phyloP scores from a whole-genome alignment of 2,888 invertebrate genomes.

The Drosophila siamana region DNA sequence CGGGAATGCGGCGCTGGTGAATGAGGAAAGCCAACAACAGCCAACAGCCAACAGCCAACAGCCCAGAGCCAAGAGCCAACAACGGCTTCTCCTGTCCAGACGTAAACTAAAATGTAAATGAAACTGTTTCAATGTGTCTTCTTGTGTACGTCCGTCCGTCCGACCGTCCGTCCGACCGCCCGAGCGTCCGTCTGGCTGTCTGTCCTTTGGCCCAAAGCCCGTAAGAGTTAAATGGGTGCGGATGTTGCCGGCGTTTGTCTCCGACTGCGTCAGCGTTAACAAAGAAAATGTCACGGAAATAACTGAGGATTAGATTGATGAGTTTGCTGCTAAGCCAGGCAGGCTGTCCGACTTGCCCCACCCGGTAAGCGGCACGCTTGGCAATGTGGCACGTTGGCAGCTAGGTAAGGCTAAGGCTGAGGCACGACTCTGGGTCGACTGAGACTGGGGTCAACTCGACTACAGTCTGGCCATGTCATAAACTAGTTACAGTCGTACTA shows the following conservation, averaged over 20 bases:
- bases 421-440: too few relatives aligned
- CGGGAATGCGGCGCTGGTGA: constrained; percentile 4
- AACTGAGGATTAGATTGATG: constrained; percentile 78
- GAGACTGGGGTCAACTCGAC: neutral
- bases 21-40: too few relatives aligned
- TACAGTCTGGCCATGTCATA: constrained; percentile 47
- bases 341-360: too few relatives aligned
- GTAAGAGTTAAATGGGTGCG: constrained; percentile 64
- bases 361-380: constrained; percentile 3
- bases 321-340: constrained; percentile 71
- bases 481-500: constrained; percentile 45
- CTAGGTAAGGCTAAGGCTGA: neutral
- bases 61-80: too few relatives aligned
- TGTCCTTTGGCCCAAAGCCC: constrained; percentile 35
- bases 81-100: constrained; percentile 40
- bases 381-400: neutral
- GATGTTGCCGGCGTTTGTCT: constrained; percentile 46
- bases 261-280: constrained; percentile 57
- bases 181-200: neutral
- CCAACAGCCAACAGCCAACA: too few relatives aligned
- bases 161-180: constrained; percentile 1
- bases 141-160: constrained; percentile 16
- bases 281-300: constrained; percentile 78
- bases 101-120: constrained; percentile 72
- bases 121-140: constrained; percentile 65